These are phyloP conservation scores for Drosophila robusta DNA, from an alignment of 2,888 invertebrate species.

Conservation along the genomic window DNA sequence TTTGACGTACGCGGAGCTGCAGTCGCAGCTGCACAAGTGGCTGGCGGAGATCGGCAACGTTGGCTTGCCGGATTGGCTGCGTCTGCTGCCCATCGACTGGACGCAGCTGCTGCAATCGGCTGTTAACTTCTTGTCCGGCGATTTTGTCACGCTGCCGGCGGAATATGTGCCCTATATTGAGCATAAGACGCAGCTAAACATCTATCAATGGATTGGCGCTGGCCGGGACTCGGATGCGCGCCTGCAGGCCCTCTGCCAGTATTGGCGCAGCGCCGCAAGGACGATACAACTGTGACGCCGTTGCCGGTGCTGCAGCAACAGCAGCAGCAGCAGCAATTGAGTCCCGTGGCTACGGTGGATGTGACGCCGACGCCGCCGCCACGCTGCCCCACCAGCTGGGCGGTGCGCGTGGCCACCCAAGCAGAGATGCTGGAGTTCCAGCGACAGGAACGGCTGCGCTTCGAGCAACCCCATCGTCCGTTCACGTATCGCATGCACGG, in stretches of 20 bases:
- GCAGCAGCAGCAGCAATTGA: conserved; percentile 2
- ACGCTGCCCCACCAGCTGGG: conserved; percentile 92
- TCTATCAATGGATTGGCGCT: conserved; percentile 94
- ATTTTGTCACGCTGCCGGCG: conserved; percentile 91
- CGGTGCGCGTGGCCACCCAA: conserved; percentile 91
- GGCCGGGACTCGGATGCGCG: conserved; percentile 95
- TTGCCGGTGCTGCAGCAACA: conserved; percentile 15
- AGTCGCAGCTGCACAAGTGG: conserved; percentile 90
- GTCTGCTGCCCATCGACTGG: conserved; percentile 87
- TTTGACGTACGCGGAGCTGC: conserved; percentile 91
- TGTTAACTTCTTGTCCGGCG: conserved; percentile 93
- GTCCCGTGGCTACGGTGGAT: conserved; percentile 26
- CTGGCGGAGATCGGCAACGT: conserved; percentile 85
- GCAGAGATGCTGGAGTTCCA: conserved; percentile 92
- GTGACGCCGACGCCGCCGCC: conserved; percentile 86
- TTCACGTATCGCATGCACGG: conserved; percentile 96
- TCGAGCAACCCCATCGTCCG: conserved; percentile 95
- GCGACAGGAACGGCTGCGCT: conserved; percentile 92
- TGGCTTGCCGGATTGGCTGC: conserved; percentile 88
- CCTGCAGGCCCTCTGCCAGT: conserved; percentile 90
- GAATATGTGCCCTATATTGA: conserved; percentile 96
- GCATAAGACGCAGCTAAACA: conserved; percentile 90
- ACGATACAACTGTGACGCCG: conserved; percentile 33
- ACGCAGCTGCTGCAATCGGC: conserved; percentile 91
- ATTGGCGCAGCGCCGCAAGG: conserved; percentile 89